Conservation (phyloP, 2,113 vertebrate species). For the Peucedramus taeniatus region DNA sequence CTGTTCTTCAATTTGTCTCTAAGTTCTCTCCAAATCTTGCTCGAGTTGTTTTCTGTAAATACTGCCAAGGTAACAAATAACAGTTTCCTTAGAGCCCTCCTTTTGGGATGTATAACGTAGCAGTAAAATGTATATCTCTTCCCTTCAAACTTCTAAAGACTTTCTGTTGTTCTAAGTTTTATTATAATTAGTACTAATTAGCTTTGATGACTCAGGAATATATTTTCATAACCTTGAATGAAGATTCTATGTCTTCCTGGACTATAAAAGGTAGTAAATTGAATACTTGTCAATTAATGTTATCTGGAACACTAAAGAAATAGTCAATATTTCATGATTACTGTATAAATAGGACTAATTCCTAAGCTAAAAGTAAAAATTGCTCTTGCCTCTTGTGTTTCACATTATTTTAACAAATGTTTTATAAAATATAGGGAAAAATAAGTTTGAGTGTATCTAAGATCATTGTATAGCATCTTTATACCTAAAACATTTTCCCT, state of each 20-base stretch:
- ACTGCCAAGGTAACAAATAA: background rate
- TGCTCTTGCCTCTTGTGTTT: background rate
- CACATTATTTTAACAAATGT: background rate
- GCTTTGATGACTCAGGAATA: background rate
- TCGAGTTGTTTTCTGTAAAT: background rate
- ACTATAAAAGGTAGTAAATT: background rate
- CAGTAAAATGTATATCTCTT: background rate
- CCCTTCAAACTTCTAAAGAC: background rate
- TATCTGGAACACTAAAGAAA: background rate
- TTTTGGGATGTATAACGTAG: background rate
- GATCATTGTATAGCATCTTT: rapidly evolving
- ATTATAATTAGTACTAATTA: background rate
- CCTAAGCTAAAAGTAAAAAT: background rate
- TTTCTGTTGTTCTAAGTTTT: background rate
- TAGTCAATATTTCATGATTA: background rate
- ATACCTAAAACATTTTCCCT: background rate
- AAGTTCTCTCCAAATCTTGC: background rate
- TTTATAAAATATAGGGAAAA: background rate
- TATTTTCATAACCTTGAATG: background rate
- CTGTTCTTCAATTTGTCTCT: background rate
- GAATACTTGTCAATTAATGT: background rate
- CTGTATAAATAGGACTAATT: background rate
- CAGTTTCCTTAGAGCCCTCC: background rate
- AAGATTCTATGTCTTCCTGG: background rate
- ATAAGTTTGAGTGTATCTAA: background rate